Conservation (phyloP, 2,113 vertebrate genomes). For the Myotis davidii region DNA sequence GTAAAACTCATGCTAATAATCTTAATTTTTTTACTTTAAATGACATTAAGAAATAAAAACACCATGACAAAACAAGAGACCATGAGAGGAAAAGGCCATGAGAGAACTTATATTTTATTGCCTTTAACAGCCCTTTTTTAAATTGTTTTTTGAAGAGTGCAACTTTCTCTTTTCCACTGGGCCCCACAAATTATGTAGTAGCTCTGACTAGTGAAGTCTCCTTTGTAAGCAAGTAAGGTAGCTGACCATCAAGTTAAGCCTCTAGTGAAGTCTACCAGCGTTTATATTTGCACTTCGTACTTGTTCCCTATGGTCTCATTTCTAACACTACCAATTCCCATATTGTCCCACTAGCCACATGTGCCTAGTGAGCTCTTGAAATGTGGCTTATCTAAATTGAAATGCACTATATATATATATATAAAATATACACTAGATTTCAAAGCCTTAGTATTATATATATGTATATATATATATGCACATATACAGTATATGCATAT, state of each 20-base stretch:
- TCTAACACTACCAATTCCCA: background rate
- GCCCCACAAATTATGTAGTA: background rate
- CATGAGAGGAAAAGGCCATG: background rate
- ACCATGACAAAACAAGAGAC: background rate
- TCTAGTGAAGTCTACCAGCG: background rate
- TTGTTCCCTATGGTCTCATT: background rate
- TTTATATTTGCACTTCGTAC: background rate
- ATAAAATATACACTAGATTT: constrained; percentile 1
- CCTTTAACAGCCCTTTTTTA: background rate
- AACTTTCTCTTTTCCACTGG: background rate
- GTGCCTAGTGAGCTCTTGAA: background rate
- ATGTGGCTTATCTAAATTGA: background rate
- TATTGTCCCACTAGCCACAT: background rate
- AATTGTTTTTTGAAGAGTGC: background rate
- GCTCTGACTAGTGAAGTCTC: background rate
- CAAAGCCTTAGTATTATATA: background rate
- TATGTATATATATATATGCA: no score
- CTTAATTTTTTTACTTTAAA: background rate
- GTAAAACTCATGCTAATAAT: background rate
- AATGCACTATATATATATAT: background rate
- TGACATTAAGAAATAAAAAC: background rate
- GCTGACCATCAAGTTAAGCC: background rate
- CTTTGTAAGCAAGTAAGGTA: background rate
- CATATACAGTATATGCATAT: no score
- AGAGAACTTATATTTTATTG: background rate